Base-by-base conservation (phyloP, 2,113 vertebrate species). In the Lates calcarifer region DNA sequence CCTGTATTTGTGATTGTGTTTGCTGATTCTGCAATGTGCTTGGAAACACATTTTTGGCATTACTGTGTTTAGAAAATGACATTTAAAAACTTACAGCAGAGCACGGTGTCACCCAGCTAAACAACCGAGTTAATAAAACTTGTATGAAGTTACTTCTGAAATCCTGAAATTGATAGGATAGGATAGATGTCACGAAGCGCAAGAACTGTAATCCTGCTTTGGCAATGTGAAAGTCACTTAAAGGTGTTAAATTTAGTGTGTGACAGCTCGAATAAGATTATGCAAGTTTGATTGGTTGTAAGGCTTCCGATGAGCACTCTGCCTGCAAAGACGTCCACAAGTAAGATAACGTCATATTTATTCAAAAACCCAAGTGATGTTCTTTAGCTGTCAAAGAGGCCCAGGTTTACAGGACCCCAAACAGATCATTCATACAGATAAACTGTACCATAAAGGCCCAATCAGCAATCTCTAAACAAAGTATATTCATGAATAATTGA, bases 151-250 rank as follows among this genome's bases (percentile, higher is more conserved):
- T n/a, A 18, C 39, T 63, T 49, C 7, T 66, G 62, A 82, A 77
- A 74, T 56, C 13, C 29, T 71, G 29, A 41, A 43, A 41, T 58
- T 55, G 57, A n/a, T n/a, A n/a, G n/a, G n/a, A n/a, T n/a, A n/a
- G 51, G 3, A 53, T 22, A 0, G 28, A 73, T 73, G 39, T 41
- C 51, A 29, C 17, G 20, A 77, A 58, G n/a, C 12, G 10, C 15
- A 56, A n/a, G 22, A 51, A 60, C 56, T 37, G 3, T 64, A 65
- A 81, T 79, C 65, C 74, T 31, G 29, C 53, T 72, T 15, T 74
- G 31, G 10, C 11, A n/a, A 15, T 17, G 28, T 18, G 10, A 39
- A 61, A 83, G 4, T 49, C 35, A 31, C 43, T 62, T 2, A 5
- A 31, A 47, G 28, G 31, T 51, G 4, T 39, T 51, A 10, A 10